These are phyloP conservation scores for Eonycteris spelaea DNA, from an alignment of 2,113 vertebrate genomes.

Conservation along the genomic window DNA sequence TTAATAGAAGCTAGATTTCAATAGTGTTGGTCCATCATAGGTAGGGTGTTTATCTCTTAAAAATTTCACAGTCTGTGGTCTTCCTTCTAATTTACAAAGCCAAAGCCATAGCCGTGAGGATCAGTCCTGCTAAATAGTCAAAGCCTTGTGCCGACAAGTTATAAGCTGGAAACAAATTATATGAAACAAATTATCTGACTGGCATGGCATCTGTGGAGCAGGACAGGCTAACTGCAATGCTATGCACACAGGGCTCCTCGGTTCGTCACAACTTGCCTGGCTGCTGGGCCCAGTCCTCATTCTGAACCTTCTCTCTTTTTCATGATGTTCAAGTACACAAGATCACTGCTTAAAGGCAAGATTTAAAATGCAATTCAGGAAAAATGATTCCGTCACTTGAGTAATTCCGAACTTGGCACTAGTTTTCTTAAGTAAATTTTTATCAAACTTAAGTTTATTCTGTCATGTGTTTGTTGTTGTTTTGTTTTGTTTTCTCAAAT, in stretches of 20 bases:
- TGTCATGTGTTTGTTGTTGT: not conserved
- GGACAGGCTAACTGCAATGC: not conserved
- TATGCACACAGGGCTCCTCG: rapidly evolving
- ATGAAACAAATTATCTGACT: not conserved
- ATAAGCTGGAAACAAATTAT: not conserved
- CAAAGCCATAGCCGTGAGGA: not conserved
- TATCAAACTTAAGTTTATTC: not conserved
- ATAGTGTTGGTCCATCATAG: not conserved
- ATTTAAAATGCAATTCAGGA: not conserved
- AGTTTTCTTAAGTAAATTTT: not conserved
- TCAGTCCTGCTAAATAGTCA: not conserved
- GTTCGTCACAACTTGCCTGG: not conserved
- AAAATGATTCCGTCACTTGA: not conserved
- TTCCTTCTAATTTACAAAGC: not conserved
- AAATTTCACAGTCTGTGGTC: not conserved
- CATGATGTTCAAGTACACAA: not conserved
- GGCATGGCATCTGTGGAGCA: too few species aligned
- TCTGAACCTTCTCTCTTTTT: not conserved
- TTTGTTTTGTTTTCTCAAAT: not conserved
- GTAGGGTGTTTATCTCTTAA: not conserved
- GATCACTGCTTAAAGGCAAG: not conserved
- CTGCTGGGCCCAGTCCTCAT: rapidly evolving
- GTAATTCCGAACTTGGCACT: not conserved
- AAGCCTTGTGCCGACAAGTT: not conserved
- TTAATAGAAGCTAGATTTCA: not conserved